Evolutionary conservation across 2,888 invertebrate species (phyloP), one percentile per base, ranked within the genome.

Genomic region (Entomobrya multifasciata): DNA sequence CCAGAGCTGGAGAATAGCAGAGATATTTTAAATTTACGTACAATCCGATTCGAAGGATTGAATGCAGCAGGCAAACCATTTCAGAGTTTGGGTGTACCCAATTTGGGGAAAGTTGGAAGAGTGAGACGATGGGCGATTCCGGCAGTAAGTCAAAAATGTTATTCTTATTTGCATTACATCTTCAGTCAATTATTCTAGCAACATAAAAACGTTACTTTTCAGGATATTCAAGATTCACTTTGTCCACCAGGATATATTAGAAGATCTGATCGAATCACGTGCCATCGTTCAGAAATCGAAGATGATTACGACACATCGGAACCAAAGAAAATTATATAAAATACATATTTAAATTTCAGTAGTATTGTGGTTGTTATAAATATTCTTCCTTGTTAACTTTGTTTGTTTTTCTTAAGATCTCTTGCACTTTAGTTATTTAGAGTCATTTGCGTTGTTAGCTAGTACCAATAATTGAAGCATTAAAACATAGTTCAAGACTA

Each of bases 81-180:
- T 15, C 20, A 25, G 47, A 72, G 22, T n/a, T 15, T n/a, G n/a
- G n/a, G n/a, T 15, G 1, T 11, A 15, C 8, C 30, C 27, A 4
- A 30, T 1, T 13, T 70, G 44, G 70, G 22, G 27, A 11, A 49
- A 72, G n/a, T n/a, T n/a, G n/a, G 17, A 20, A 62, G 57, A 27
- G 25, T 17, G 30, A 79, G 22, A 47, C n/a, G 81, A 49, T 82
- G 82, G 82, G 82, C 82, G 27, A 17, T 74, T 20, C 82, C 82
- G 8, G 62, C 82, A 20, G 70, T 70, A 80, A 67, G 80, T 17
- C 17, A 44, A 25, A 11, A 6, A 78, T 49, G n/a, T 25, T 72
- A 8, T 36, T 44, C 10, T 13, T 15, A 47, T 8, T 11, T 47
- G 4, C 2, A 72, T 20, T 67, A 13, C 4, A 44, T 20, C 15